Evolutionary conservation across 2,888 invertebrate genomes (phyloP), one percentile per base, ranked within the genome.

Genomic region (Druceiella hillmani): DNA sequence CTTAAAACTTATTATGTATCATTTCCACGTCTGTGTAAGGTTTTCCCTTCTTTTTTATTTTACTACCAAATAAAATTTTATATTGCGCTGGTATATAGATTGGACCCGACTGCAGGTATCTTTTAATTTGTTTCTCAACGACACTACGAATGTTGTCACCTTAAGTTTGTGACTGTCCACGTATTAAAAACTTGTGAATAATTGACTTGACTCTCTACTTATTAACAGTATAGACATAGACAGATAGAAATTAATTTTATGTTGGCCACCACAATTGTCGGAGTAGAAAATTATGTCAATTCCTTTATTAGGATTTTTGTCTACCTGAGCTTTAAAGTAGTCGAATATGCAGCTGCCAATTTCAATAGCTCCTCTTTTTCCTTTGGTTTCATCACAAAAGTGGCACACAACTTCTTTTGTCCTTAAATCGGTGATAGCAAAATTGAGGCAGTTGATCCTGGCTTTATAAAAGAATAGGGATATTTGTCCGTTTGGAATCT

Each of bases 361-460:
- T 41, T 50, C 50, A 7, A 32, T 33, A 7, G 46, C 44, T 5
- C 49, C 49, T 2, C 48, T 29, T 22, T 46, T 50, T 25, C 38
- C 50, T 14, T 50, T 40, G 3, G 31, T 29, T 27, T 50, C 49
- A 11, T 44, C 31, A 47, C 49, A 49, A 40, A 52, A 48, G 33
- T 37, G 48, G 25, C 46, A 50, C 3, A 30, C 24, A 3, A 46
- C 45, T 29, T 42, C 38, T 24, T 43, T 38, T 13, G 37, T 30
- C 5, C 36, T 27, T 14, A 46, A 38, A n/a, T 40, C 43, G 17
- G 43, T 38, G 10, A 41, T 20, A 24, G 46, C 45, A 29, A 48
- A 47, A 32, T 47, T 49, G 2, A 36, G 16, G 22, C 36, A 47
- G 11, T 47, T 49, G 3, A 47, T 22, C 39, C 36, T 47, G 10